phyloP scores from a whole-genome alignment of 2,113 vertebrate genomes.

The Vireo altiloquus region DNA sequence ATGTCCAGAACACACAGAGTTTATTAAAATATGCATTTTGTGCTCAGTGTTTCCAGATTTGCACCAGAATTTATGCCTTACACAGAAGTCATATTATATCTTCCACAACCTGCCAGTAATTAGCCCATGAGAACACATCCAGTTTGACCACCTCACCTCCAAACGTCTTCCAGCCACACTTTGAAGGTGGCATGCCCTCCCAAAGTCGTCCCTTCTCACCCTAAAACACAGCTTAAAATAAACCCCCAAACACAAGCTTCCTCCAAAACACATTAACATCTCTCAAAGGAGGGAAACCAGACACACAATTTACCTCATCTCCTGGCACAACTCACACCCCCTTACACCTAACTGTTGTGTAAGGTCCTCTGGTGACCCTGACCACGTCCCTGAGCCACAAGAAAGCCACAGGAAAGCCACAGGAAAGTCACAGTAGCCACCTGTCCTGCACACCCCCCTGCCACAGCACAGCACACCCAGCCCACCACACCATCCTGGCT shows the following conservation, averaged over 20 bases:
- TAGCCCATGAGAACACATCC: not conserved
- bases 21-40: constrained; percentile 16
- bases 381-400: not conserved
- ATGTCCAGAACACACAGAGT: not conserved
- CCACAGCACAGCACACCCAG: not conserved
- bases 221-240: not conserved
- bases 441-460: not conserved
- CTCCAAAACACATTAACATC: not conserved
- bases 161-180: not conserved
- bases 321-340: not conserved
- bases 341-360: accelerated
- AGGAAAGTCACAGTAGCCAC: too few species aligned
- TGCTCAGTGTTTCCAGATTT: not conserved
- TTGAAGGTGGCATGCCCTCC: not conserved
- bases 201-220: not conserved
- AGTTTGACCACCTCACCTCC: not conserved
- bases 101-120: not conserved
- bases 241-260: not conserved
- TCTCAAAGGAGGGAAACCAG: not conserved
- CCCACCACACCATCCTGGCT: not conserved
- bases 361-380: not conserved
- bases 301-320: accelerated
- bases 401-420: too few species aligned
- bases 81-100: not conserved
- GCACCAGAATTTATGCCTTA: not conserved